Evolutionary conservation across 1,140 invertebrate genomes (phyloP).

Genomic region (Doryteuthis pealeii): DNA sequence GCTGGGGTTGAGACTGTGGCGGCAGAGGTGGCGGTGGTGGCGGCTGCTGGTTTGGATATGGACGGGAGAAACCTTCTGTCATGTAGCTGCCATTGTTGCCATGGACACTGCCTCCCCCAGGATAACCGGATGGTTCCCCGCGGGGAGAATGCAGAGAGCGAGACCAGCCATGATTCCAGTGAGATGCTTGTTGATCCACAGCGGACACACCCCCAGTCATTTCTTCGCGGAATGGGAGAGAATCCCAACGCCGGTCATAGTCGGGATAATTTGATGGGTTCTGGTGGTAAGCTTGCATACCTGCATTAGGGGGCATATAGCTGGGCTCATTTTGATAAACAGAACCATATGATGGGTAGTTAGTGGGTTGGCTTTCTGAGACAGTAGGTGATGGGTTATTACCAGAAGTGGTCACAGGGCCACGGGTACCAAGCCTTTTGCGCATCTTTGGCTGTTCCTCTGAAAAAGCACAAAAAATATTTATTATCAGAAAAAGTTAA

Average conservation of each 20-base stretch:
- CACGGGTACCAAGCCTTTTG: not conserved
- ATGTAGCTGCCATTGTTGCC: constrained; percentile 10
- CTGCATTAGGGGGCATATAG: not conserved
- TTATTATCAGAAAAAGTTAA: not conserved
- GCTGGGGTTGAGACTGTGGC: not conserved
- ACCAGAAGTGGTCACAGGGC: not conserved
- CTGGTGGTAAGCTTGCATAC: not conserved
- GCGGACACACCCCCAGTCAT: not conserved
- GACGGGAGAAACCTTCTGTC: constrained; percentile 10
- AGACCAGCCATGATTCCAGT: constrained; percentile 1
- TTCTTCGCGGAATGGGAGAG: not conserved
- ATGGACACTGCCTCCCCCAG: not conserved
- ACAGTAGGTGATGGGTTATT: not conserved
- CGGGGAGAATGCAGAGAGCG: not conserved
- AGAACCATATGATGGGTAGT: not conserved
- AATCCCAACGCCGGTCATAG: constrained; percentile 5
- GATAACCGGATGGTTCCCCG: not conserved
- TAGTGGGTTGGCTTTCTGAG: not conserved
- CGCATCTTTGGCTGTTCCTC: constrained; percentile 5
- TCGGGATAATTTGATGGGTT: constrained; percentile 9
- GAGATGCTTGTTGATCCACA: not conserved
- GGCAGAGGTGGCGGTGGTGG: too few relatives aligned
- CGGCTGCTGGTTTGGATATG: constrained; percentile 4
- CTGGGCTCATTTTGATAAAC: not conserved
- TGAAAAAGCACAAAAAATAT: not conserved